phyloP scores from a whole-genome alignment of 2,797 vertebrate genomes.

The Microcaecilia unicolor region DNA sequence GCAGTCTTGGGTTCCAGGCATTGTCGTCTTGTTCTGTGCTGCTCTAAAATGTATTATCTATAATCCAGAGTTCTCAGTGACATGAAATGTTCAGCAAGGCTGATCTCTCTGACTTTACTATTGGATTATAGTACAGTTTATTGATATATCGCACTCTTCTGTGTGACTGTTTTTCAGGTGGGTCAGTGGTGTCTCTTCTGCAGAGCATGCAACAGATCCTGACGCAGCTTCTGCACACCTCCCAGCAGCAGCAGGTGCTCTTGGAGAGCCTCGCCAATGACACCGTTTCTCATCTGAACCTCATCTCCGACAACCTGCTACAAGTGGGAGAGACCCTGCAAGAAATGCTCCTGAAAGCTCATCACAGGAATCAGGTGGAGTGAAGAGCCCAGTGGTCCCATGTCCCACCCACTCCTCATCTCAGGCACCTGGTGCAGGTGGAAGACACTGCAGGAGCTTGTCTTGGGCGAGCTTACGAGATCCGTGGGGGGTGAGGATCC shows the following conservation, averaged over 20 bases:
- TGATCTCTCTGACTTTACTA: not conserved
- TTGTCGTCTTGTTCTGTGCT: no score
- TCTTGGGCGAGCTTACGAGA: no score
- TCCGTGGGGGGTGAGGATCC: no score
- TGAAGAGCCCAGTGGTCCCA: not conserved
- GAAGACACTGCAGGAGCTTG: no score
- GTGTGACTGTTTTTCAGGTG: not conserved
- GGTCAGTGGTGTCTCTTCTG: not conserved
- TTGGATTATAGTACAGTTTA: no score
- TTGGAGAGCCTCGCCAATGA: slow-evolving; percentile 12
- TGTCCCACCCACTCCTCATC: not conserved
- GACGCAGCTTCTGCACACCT: slow-evolving; percentile 12
- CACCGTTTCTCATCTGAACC: not conserved
- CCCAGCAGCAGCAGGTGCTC: slow-evolving; percentile 12
- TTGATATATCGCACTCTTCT: not conserved
- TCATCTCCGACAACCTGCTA: slow-evolving; percentile 17
- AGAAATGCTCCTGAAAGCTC: not conserved
- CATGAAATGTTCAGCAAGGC: not conserved
- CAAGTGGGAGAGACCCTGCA: slow-evolving; percentile 19
- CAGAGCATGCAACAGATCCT: slow-evolving; percentile 9
- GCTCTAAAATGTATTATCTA: no score
- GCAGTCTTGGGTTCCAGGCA: accelerated
- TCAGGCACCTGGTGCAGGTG: slow-evolving; percentile 19
- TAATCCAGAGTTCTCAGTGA: not conserved
- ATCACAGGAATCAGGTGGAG: no score